Evolutionary conservation across 2,113 vertebrate species (phyloP).

Genomic region (Macquaria australasica): DNA sequence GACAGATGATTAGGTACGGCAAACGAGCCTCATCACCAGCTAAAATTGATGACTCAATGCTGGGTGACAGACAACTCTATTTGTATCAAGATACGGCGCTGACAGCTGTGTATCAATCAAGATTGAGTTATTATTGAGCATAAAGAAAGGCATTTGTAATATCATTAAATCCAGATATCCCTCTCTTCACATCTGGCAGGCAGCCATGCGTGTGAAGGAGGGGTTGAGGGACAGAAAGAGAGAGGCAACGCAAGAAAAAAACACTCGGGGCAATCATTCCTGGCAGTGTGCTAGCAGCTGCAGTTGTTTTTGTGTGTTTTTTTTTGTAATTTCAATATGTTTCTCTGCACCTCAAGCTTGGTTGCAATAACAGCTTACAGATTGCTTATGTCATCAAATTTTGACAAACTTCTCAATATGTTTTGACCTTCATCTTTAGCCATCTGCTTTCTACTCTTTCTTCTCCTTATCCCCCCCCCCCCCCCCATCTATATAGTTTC

Average conservation of each 20-base stretch:
- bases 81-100: conserved; percentile 95
- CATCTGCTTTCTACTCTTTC: conserved; percentile 93
- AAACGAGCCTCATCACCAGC: conserved; percentile 96
- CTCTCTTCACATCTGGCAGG: conserved; percentile 96
- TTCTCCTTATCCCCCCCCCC: conserved; percentile 75
- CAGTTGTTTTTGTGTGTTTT: conserved; percentile 74
- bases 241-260: conserved; percentile 82
- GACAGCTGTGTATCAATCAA: conserved; percentile 95
- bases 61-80: conserved; percentile 97
- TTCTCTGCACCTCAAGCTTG: conserved; percentile 96
- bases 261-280: conserved; percentile 96
- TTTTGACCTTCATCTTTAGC: conserved; percentile 97
- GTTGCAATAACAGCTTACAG: conserved; percentile 97
- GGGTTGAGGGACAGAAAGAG: conserved; percentile 68
- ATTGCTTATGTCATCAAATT: conserved; percentile 99
- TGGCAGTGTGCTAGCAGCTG: conserved; percentile 91
- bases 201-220: conserved; percentile 86
- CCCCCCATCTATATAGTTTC: conserved; percentile 48
- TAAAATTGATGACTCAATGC: conserved; percentile 99
- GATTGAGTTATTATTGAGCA: conserved; percentile 98
- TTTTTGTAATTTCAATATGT: conserved; percentile 98
- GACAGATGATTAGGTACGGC: conserved; percentile 98
- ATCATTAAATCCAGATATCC: conserved; percentile 99
- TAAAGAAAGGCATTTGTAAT: conserved; percentile 98
- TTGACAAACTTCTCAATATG: conserved; percentile 98